These are phyloP conservation scores for Eidolon dupreanum DNA, from an alignment of 2,797 vertebrate genomes.

Conservation along the genomic window DNA sequence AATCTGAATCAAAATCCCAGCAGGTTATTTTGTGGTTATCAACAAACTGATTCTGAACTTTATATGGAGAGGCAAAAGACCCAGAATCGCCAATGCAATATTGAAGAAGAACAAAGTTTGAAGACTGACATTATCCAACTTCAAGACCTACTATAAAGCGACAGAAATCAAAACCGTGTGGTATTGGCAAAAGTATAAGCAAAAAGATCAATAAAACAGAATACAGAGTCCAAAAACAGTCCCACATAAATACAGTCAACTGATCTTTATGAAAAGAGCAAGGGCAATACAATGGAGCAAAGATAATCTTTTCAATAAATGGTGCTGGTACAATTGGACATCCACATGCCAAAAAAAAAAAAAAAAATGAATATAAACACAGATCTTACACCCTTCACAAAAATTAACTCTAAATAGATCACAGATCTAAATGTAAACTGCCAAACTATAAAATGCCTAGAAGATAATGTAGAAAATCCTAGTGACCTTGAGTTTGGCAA, in stretches of 20 bases:
- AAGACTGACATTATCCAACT: not conserved
- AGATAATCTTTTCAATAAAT: not conserved
- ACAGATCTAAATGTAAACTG: not conserved
- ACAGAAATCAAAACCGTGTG: not conserved
- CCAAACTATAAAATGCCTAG: not conserved
- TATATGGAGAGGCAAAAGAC: not conserved
- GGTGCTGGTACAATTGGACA: not conserved
- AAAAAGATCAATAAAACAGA: not conserved
- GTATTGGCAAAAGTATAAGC: not conserved
- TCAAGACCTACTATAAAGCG: not conserved
- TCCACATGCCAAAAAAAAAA: not conserved
- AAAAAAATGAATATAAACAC: not conserved
- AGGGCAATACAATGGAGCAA: not conserved
- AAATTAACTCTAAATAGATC: conserved; percentile 17
- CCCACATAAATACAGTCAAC: not conserved
- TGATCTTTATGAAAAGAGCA: not conserved
- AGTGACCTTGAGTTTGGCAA: not conserved
- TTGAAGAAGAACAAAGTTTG: not conserved
- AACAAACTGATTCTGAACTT: not conserved
- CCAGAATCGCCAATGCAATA: not conserved
- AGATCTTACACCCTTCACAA: not conserved
- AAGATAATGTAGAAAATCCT: not conserved
- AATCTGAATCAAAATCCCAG: not conserved
- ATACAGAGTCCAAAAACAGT: not conserved
- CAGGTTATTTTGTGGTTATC: not conserved